Evolutionary conservation across 2,113 vertebrate genomes (phyloP), one percentile per base, ranked within the genome.

Genomic region (Platichthys stellatus): DNA sequence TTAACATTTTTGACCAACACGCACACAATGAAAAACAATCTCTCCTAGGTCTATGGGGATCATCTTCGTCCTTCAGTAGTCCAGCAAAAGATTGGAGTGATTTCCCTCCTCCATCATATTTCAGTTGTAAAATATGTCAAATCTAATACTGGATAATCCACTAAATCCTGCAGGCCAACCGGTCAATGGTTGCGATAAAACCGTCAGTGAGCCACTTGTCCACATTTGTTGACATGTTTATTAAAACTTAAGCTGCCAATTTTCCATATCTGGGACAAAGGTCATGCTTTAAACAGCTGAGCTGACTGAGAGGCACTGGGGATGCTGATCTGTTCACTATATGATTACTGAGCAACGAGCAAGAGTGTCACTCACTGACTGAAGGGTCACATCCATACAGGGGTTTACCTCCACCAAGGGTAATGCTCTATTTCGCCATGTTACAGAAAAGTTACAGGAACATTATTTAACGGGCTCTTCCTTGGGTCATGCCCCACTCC

Each of bases 121-220:
- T 56, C 24, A 35, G 6, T 54, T 51, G 5, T 69, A 51, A 68
- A 26, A 74, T 57, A 57, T 35, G 15, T 20, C 14, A 61, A 7
- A 62, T 47, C 3, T 21, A 57, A 58, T 26, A 26, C 56, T 15
- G 23, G 63, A 71, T 54, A 66, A 72, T 53, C 57, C 20, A 12
- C 45, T 63, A n/a, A 58, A 63, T 59, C 59, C 40, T 26, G 28
- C 28, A 40, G 7, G 26, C 47, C 13, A 58, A 49, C 65, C 5
- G 17, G 3, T 51, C 18, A 53, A 40, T 56, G 18, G 20, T n/a
- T 24, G 0, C 47, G 35, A 68, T 73, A 17, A 56, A 61, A 58
- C 47, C 5, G 13, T 23, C 61, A 43, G 13, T 10, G 3, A 60
- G 26, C 15, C 56, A 47, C 4, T 54, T 40, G 2, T 31, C 4